These are phyloP conservation scores for Melospiza melodia DNA, from an alignment of 2,113 vertebrate genomes.

Conservation along the genomic window DNA sequence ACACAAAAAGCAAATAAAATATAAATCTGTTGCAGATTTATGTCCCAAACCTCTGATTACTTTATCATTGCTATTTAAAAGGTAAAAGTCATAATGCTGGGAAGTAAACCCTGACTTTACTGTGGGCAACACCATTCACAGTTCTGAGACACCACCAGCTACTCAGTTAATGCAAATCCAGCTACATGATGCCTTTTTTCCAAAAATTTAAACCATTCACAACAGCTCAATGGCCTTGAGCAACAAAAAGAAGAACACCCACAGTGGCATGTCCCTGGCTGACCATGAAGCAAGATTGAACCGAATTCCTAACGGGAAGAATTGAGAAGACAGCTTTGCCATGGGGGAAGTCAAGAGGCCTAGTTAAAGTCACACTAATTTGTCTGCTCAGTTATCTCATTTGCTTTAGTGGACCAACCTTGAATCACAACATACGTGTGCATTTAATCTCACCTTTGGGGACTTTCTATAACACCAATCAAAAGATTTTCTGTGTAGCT, in stretches of 20 bases:
- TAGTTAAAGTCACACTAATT: not conserved
- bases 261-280: not conserved
- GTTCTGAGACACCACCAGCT: not conserved
- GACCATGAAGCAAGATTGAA: not conserved
- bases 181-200: not conserved
- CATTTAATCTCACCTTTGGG: not conserved
- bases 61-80: not conserved
- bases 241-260: not conserved
- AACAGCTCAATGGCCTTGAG: not conserved
- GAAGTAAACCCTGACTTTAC: not conserved
- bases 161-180: not conserved
- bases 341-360: not conserved
- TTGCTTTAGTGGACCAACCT: not conserved
- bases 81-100: not conserved
- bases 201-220: not conserved
- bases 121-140: not conserved
- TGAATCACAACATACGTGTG: accelerated
- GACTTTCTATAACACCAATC: not conserved
- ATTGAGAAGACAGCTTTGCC: not conserved
- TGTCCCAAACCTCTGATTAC: not conserved
- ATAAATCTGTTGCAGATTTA: not conserved
- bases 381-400: not conserved
- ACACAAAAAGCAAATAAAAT: not conserved
- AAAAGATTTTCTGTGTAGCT: not conserved
- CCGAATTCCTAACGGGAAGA: not conserved